phyloP scores from a whole-genome alignment of 2,113 vertebrate genomes.

The Aepyceros melampus region DNA sequence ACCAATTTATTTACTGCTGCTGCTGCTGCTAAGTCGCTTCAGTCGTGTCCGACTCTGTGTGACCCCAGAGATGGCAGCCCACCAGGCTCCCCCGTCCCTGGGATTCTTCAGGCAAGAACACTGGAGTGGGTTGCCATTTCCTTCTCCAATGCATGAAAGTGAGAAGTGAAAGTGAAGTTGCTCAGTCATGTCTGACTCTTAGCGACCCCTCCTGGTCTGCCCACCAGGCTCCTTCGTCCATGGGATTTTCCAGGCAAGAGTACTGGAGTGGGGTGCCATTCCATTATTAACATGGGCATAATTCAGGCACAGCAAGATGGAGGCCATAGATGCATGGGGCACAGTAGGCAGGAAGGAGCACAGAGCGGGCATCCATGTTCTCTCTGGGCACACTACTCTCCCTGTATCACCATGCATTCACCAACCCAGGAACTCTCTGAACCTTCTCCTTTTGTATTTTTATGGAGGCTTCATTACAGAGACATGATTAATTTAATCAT shows the following conservation, averaged over 20 bases:
- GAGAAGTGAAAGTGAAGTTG: too few species aligned
- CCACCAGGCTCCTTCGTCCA: too few species aligned
- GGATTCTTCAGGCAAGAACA: too few species aligned
- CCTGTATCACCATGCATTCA: neutral
- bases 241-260: too few species aligned
- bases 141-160: too few species aligned
- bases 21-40: too few species aligned
- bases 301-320: neutral
- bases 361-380: rapidly evolving
- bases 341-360: neutral
- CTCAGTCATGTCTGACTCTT: too few species aligned
- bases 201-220: too few species aligned
- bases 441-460: neutral
- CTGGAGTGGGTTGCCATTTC: too few species aligned
- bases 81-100: too few species aligned
- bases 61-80: too few species aligned
- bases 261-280: too few species aligned
- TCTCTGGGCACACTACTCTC: neutral
- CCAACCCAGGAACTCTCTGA: neutral
- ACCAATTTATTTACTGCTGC: neutral
- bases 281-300: neutral
- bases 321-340: neutral
- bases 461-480: neutral
- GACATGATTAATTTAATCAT: neutral
- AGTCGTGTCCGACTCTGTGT: rapidly evolving